Conservation (phyloP, 2,888 invertebrate species). For the Lordiphosa andalusiaca region DNA sequence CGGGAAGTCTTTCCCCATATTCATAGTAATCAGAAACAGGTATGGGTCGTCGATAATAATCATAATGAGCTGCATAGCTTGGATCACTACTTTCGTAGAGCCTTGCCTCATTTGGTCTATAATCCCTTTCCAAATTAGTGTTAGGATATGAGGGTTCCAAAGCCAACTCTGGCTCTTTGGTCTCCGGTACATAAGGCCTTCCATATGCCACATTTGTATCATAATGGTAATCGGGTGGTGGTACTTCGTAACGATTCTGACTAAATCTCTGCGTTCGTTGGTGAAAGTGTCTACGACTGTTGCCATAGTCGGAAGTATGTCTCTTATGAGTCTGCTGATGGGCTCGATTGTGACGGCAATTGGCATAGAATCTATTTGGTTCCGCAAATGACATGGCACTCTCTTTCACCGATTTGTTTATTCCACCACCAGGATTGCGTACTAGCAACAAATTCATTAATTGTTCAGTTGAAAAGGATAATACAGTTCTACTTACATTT, state of each 20-base stretch:
- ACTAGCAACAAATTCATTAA: slow-evolving; percentile 7
- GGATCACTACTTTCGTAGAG: neutral
- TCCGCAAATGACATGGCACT: slow-evolving; percentile 20
- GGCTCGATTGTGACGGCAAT: neutral
- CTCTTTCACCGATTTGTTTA: slow-evolving; percentile 8
- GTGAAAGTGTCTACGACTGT: neutral
- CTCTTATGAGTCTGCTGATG: neutral
- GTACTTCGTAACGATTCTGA: neutral
- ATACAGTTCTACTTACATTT: neutral
- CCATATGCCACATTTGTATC: neutral
- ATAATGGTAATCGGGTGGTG: neutral
- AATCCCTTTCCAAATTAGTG: neutral
- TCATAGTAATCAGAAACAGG: slow-evolving; percentile 1
- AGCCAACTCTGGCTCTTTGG: neutral
- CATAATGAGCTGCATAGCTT: neutral
- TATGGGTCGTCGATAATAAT: neutral
- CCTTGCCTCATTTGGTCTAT: neutral
- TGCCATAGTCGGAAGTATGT: neutral
- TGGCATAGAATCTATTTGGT: slow-evolving; percentile 41
- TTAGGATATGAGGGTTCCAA: neutral
- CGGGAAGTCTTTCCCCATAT: neutral
- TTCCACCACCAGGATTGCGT: slow-evolving; percentile 44
- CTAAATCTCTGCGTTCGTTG: neutral
- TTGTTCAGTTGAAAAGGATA: neutral
- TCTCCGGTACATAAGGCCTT: neutral